Percentiles rank a stretch among this genome's conserved stretches.
Evolutionary conservation across 2,797 vertebrate genomes (phyloP).

Genomic region (Dendrocincla fuliginosa): DNA sequence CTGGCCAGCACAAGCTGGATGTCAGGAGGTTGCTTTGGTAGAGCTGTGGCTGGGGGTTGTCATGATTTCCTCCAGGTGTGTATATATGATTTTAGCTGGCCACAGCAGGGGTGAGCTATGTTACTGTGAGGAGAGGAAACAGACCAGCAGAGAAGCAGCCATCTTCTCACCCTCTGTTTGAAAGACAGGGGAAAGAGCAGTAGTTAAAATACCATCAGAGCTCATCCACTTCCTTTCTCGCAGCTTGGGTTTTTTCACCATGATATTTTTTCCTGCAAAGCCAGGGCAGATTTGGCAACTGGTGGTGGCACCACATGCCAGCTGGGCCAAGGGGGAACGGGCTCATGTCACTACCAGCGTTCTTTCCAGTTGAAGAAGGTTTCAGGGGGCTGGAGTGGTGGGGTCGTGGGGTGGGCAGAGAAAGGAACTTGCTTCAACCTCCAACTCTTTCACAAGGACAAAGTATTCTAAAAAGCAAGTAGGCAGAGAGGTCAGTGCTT

Average conservation of each 20-base stretch:
- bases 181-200: background rate
- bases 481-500: background rate
- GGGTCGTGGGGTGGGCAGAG: no score
- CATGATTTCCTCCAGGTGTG: background rate
- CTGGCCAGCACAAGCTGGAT: background rate
- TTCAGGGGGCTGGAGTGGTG: background rate
- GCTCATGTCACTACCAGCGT: background rate
- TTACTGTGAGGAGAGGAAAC: background rate
- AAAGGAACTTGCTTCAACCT: background rate
- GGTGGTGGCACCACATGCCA: fast-evolving
- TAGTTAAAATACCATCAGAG: background rate
- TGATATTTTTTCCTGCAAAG: background rate
- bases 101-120: background rate
- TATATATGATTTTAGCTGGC: background rate
- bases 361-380: background rate
- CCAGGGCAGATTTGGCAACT: background rate
- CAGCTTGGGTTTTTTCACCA: fast-evolving
- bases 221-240: fast-evolving
- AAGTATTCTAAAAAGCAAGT: background rate
- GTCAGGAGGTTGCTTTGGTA: background rate
- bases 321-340: background rate
- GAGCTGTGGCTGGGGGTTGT: background rate
- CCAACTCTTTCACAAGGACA: background rate
- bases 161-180: background rate
- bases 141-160: background rate